Evolutionary conservation across 2,888 invertebrate species (phyloP).

Genomic region (Orchestes rusci): DNA sequence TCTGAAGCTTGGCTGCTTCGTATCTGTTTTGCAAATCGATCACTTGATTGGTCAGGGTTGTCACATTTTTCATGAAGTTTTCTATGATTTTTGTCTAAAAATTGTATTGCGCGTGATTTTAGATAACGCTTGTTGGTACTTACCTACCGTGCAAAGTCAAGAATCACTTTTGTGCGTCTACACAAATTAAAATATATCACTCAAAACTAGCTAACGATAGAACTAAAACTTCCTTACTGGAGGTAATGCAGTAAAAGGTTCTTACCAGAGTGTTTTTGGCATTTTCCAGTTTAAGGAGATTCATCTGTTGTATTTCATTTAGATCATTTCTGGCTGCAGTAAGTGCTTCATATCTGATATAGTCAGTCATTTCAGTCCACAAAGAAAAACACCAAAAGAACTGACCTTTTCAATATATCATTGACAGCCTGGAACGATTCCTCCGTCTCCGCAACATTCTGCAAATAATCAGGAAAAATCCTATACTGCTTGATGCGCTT

Average conservation of each 20-base stretch:
- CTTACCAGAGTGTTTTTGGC: slow-evolving; percentile 24
- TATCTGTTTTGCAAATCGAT: slow-evolving; percentile 18
- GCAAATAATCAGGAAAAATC: slow-evolving; percentile 24
- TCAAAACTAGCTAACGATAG: too few relatives aligned
- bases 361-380: neutral
- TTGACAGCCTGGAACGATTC: slow-evolving; percentile 12
- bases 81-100: slow-evolving; percentile 21
- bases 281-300: slow-evolving; percentile 19
- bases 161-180: too few relatives aligned
- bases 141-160: too few relatives aligned
- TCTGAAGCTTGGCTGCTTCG: slow-evolving; percentile 16
- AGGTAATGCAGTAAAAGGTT: too few relatives aligned
- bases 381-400: too few relatives aligned
- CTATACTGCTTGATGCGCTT: slow-evolving; percentile 15
- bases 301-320: slow-evolving; percentile 17
- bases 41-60: slow-evolving; percentile 18
- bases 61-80: slow-evolving; percentile 11
- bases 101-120: neutral
- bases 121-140: too few relatives aligned
- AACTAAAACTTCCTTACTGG: too few relatives aligned
- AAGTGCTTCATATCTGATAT: slow-evolving; percentile 23
- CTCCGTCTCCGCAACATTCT: slow-evolving; percentile 16
- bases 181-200: too few relatives aligned
- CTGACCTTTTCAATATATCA: slow-evolving; percentile 22
- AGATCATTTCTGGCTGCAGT: slow-evolving; percentile 19